phyloP scores from a whole-genome alignment of 2,888 invertebrate species.

The Epirrhoe tristata region DNA sequence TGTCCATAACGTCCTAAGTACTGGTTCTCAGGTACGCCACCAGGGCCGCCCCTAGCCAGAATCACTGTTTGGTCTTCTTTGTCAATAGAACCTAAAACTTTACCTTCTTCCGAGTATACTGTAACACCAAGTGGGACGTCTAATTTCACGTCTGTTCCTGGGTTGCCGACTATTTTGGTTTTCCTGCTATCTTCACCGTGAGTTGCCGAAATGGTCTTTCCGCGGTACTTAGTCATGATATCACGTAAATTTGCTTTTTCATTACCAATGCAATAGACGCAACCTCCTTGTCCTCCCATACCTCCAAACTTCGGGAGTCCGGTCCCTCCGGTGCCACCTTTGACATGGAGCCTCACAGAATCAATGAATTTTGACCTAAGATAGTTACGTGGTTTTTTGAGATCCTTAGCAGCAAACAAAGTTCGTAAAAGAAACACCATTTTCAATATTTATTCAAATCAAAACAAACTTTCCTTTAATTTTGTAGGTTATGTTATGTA shows the following conservation, averaged over 20 bases:
- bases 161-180: slow-evolving; percentile 90
- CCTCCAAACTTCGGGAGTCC: slow-evolving; percentile 93
- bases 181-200: slow-evolving; percentile 91
- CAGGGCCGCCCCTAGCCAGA: slow-evolving; percentile 93
- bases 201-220: slow-evolving; percentile 87
- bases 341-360: slow-evolving; percentile 90
- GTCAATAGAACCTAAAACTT: slow-evolving; percentile 90
- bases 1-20: slow-evolving; percentile 93
- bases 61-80: slow-evolving; percentile 87
- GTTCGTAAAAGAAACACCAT: slow-evolving; percentile 82
- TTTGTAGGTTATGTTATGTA: neutral
- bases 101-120: slow-evolving; percentile 88
- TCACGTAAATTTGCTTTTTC: slow-evolving; percentile 85
- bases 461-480: neutral
- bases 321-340: slow-evolving; percentile 92
- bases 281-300: slow-evolving; percentile 96
- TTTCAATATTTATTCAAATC: slow-evolving; percentile 20
- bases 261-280: slow-evolving; percentile 90
- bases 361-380: slow-evolving; percentile 89
- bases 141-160: slow-evolving; percentile 89
- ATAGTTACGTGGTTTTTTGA: slow-evolving; percentile 82
- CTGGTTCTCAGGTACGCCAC: slow-evolving; percentile 91
- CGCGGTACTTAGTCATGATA: slow-evolving; percentile 80
- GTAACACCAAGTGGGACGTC: slow-evolving; percentile 94
- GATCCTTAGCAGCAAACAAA: slow-evolving; percentile 75